Base-by-base conservation (phyloP, 2,113 vertebrate species). In the Sitta europaea region DNA sequence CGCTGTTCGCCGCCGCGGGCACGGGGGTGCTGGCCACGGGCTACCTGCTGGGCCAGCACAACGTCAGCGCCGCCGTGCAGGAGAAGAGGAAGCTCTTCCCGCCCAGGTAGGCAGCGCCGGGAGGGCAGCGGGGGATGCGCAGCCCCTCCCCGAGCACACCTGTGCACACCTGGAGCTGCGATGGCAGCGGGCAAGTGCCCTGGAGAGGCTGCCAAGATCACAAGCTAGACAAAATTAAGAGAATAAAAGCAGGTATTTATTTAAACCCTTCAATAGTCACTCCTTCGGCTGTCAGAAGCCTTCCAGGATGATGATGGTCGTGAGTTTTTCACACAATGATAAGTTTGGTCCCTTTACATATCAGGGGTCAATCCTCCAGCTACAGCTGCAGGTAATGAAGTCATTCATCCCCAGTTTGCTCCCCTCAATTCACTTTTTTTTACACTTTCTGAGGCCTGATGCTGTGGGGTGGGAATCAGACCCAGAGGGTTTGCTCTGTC, bases 11-110 rank as follows among this genome's bases (percentile, higher is more conserved):
- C 33, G 97, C 98, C 1, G 78, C 99, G 10, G 98, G 99, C 74
- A 96, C 97, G 1, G 98, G 98, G 21, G 97, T 98, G 15, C 96
- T 99, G 90, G 97, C 98, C 57, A 97, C 98, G 0, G 98, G 98
- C 27, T 99, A 98, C 97, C 95, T 99, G 79, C 90, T 99, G 79
- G 98, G 97, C 86, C 97, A 97, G 87, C 97, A 96, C 88, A 97
- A 98, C 27, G 94, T 98, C 68, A 94, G 97, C 14, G 98, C 98
- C 14, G 98, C 98, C 20, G 96, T 98, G 9, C 97, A 97, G 23
- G 98, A 98, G 33, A 98, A 97, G 77, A 97, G 65, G 55, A 98
- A 93, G 94, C 94, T 98, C 36, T 99, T 98, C 70, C 99, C 99
- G 2, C 95, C 99, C 38, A 99, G 99, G 99, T 99, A 62, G 91